Evolutionary conservation across 2,113 vertebrate species (phyloP).

Genomic region (Onychorhynchus coronatus): DNA sequence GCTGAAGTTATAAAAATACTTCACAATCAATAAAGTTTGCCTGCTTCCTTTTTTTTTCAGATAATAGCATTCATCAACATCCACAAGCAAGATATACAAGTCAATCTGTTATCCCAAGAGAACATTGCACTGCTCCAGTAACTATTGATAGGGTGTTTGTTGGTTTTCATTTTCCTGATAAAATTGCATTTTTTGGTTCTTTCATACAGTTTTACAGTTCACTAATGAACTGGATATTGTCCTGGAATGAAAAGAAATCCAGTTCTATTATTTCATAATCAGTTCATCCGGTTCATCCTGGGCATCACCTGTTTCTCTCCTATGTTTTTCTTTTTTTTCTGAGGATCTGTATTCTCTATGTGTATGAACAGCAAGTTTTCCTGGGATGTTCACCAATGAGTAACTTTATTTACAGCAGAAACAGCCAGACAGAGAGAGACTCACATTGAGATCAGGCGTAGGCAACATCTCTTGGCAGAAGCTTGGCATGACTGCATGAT

Average conservation of each 20-base stretch:
- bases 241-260: neutral
- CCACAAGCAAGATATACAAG: neutral
- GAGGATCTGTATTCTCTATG: neutral
- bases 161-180: neutral
- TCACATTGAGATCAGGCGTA: neutral
- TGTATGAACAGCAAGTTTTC: neutral
- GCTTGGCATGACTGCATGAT: neutral
- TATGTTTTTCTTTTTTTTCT: neutral
- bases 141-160: neutral
- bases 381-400: neutral
- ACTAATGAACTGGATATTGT: neutral
- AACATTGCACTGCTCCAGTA: neutral
- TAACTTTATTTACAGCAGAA: constrained; percentile 27
- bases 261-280: neutral
- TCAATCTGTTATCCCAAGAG: neutral
- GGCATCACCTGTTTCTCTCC: neutral
- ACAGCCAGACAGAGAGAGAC: constrained; percentile 8
- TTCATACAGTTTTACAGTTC: neutral
- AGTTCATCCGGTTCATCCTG: neutral
- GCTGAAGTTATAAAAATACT: neutral
- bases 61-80: neutral
- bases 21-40: neutral
- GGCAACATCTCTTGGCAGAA: constrained; percentile 34
- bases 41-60: neutral
- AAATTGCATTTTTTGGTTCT: neutral